These are phyloP conservation scores for Drosophila sordidapex DNA, from an alignment of 2,888 invertebrate species.

Conservation along the genomic window DNA sequence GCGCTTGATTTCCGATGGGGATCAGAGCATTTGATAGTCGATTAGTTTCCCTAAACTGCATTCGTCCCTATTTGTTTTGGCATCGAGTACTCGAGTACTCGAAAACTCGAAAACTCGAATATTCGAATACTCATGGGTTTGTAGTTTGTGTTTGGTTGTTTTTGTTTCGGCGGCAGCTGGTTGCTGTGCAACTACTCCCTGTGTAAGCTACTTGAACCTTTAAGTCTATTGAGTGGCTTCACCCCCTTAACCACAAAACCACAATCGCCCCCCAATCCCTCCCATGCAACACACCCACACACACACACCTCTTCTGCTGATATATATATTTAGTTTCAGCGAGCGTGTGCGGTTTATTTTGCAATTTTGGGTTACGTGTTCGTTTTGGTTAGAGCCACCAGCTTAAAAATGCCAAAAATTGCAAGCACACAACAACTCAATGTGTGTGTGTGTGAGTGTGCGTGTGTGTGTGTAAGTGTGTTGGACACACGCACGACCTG, in stretches of 20 bases:
- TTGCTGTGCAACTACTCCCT: slow-evolving; percentile 21
- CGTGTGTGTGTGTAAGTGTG: slow-evolving; percentile 5
- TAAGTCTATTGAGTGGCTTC: slow-evolving; percentile 66
- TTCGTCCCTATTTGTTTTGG: slow-evolving; percentile 22
- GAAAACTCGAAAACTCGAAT: slow-evolving; percentile 10
- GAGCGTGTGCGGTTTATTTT: slow-evolving; percentile 71
- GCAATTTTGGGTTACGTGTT: slow-evolving; percentile 79
- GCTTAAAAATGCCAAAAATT: slow-evolving; percentile 66
- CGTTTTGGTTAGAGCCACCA: slow-evolving; percentile 46
- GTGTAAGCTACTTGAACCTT: slow-evolving; percentile 56
- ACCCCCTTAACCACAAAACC: neutral
- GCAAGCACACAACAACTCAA: slow-evolving; percentile 57
- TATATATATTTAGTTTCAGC: slow-evolving; percentile 11
- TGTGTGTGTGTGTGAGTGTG: slow-evolving; percentile 49
- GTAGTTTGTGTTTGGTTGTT: slow-evolving; percentile 19
- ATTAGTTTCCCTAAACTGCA: neutral
- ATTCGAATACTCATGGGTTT: slow-evolving; percentile 5
- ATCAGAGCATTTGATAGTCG: slow-evolving; percentile 15
- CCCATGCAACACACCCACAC: neutral
- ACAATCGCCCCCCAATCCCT: neutral
- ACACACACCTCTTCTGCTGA: neutral
- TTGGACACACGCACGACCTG: slow-evolving; percentile 48
- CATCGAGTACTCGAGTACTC: slow-evolving; percentile 11
- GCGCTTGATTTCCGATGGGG: neutral
- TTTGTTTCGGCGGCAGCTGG: slow-evolving; percentile 20